Conservation (phyloP, 2,113 vertebrate genomes). For the Hemicordylus capensis region DNA sequence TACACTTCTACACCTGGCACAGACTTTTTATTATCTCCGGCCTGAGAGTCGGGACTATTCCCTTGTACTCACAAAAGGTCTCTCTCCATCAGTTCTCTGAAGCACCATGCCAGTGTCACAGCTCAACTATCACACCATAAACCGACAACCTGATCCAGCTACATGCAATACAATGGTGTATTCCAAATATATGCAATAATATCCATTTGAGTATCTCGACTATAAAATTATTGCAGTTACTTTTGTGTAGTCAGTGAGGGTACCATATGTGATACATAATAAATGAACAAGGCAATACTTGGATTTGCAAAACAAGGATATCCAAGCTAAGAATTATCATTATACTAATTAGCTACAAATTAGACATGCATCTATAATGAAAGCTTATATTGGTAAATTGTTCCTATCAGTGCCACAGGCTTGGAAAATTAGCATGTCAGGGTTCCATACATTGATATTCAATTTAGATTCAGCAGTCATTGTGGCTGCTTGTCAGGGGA, state of each 20-base stretch:
- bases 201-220: neutral
- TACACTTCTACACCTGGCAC: too few species aligned
- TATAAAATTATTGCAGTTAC: neutral
- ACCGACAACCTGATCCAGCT: neutral
- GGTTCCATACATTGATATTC: neutral
- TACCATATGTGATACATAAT: neutral
- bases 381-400: neutral
- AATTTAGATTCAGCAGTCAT: neutral
- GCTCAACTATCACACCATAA: neutral
- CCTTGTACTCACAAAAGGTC: neutral
- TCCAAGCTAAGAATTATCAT: neutral
- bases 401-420: neutral
- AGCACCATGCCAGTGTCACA: neutral
- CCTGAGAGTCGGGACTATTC: neutral
- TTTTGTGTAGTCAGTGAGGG: neutral
- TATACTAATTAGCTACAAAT: neutral
- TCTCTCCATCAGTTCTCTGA: too few species aligned
- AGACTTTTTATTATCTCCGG: neutral
- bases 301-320: neutral
- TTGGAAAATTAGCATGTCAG: neutral
- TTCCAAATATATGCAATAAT: neutral
- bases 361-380: neutral
- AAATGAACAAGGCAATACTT: neutral
- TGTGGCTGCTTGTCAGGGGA: too few species aligned
- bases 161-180: neutral